Percentiles rank a stretch among this genome's conserved stretches.
phyloP scores from a whole-genome alignment of 2,888 invertebrate species.

The Camptogramma bilineatum region DNA sequence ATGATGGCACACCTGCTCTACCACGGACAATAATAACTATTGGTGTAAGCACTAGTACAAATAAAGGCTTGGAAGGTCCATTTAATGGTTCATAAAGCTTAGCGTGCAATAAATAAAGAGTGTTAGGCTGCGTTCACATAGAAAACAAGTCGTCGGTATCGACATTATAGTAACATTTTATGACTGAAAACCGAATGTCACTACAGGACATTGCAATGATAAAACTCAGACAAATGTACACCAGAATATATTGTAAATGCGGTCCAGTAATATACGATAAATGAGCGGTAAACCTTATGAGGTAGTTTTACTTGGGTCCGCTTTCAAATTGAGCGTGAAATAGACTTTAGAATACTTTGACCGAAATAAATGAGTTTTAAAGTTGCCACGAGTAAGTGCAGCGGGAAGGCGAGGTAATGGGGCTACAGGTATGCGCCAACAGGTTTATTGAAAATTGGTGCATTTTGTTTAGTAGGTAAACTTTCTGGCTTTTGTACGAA shows the following conservation, averaged over 20 bases:
- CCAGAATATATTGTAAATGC: background rate
- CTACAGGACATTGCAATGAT: no score
- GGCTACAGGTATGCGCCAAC: background rate
- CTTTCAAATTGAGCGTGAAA: conserved; percentile 26
- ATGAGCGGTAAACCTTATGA: background rate
- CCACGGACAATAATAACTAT: conserved; percentile 33
- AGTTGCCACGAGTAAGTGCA: conserved; percentile 4
- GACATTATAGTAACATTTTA: background rate
- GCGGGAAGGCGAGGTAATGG: background rate
- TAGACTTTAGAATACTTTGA: conserved; percentile 8
- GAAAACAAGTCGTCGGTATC: background rate
- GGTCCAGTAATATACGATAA: background rate
- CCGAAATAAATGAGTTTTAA: conserved; percentile 15
- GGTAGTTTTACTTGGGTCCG: conserved; percentile 4
- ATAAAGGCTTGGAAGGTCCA: conserved; percentile 52
- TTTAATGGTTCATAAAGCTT: conserved; percentile 65
- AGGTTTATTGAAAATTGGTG: background rate
- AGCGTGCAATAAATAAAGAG: conserved; percentile 58
- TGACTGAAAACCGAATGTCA: no score
- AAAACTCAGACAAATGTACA: no score
- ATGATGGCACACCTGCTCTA: conserved; percentile 49
- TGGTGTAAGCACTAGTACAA: conserved; percentile 48
- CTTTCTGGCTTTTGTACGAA: background rate
- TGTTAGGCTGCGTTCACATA: conserved; percentile 27
- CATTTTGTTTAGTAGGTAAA: background rate